Conservation (phyloP, 2,797 vertebrate species). For the Mionectes olivaceus region DNA sequence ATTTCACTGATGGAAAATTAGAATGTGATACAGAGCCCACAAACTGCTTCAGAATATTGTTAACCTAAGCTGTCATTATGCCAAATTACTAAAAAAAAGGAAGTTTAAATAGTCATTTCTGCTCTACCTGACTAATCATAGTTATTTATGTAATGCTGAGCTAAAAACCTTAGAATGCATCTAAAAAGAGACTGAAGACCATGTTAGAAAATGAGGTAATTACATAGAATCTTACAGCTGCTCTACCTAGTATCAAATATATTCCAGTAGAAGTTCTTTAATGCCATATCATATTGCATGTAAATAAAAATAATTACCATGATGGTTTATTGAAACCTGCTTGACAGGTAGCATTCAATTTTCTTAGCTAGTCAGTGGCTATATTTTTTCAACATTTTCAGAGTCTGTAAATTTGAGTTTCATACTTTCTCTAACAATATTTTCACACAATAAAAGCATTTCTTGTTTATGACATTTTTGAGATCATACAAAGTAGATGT, state of each 20-base stretch:
- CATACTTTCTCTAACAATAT: not conserved
- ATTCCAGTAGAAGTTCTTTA: not conserved
- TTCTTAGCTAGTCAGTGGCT: not conserved
- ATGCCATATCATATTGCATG: not conserved
- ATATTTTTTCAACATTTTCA: not conserved
- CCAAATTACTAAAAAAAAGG: slow-evolving; percentile 24
- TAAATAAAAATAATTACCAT: slow-evolving; percentile 56
- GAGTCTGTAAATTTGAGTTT: not conserved
- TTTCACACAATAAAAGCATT: slow-evolving; percentile 19
- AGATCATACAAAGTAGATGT: not conserved
- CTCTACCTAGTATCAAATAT: slow-evolving; percentile 12
- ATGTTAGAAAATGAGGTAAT: slow-evolving; percentile 41
- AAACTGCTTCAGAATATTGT: slow-evolving; percentile 34
- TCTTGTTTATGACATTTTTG: not conserved
- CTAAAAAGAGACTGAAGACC: slow-evolving; percentile 24
- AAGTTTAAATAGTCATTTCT: slow-evolving; percentile 36
- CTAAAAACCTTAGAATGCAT: slow-evolving; percentile 12
- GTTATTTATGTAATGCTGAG: slow-evolving; percentile 61
- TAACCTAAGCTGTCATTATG: slow-evolving; percentile 42
- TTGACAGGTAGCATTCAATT: slow-evolving; percentile 19
- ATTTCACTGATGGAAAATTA: slow-evolving; percentile 50
- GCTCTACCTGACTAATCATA: slow-evolving; percentile 22
- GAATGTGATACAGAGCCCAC: slow-evolving; percentile 1
- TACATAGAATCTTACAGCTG: slow-evolving; percentile 22
- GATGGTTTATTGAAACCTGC: slow-evolving; percentile 14